Base-by-base conservation (phyloP, 1,140 invertebrate species). In the Listronotus bonariensis region DNA sequence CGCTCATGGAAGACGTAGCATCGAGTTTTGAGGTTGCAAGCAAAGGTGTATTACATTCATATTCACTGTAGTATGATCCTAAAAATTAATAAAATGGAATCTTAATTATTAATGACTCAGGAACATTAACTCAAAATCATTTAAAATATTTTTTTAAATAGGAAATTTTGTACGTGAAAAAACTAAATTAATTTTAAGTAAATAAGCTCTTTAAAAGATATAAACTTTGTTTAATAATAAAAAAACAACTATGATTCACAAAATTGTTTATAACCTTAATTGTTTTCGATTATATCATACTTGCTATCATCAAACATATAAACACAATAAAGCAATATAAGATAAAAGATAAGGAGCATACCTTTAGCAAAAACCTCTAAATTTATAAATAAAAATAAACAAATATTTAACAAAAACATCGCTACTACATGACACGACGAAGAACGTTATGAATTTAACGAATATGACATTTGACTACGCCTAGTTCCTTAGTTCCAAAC, bases 21-120 rank as follows among this genome's bases (percentile, higher is more conserved):
- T 82, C 88, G 34, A 95, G 73, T 54, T 83, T 83, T 68, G 91
- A 87, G 73, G 79, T 83, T 2, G 89, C 86, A 71, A 93, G 79
- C 38, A 94, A 79, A n/a, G 91, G 88, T 66, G 86, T 83, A 76
- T 90, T 91, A 77, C 92, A 94, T 79, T 92, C 89, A 78, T 89
- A 89, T 68, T 88, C 85, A 75, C 84, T 83, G 64, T 85, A 85
- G 72, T 83, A 73, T 56, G 76, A 17, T 14, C 45, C 45, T 55
- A 20, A 34, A 55, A 55, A 15, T 40, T 20, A 51, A 61, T 9
- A 38, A 61, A 36, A 36, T 36, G 2, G 34, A 36, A 36, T 36
- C 5, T 26, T 26, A 26, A 26, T 3, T 26, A 26, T 26, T 26
- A 26, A 26, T 26, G 20, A 26, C 20, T 26, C 20, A 26, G 1